phyloP scores from a whole-genome alignment of 2,888 invertebrate genomes.

The Cerceris rybyensis region DNA sequence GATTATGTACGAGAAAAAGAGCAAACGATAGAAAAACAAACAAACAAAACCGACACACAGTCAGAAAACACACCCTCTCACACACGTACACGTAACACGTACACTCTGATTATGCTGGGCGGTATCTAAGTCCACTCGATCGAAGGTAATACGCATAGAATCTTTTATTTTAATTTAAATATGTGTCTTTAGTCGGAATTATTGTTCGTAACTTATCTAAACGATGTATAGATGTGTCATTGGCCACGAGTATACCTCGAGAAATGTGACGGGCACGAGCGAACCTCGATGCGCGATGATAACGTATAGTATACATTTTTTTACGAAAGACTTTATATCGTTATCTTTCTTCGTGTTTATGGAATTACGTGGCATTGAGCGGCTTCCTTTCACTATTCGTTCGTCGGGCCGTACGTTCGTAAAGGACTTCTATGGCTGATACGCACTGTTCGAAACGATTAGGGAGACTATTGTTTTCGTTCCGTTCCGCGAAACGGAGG shows the following conservation, averaged over 20 bases:
- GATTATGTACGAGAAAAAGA: slow-evolving; percentile 20
- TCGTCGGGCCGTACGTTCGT: too few relatives aligned
- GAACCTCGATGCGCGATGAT: background rate
- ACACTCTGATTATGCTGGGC: slow-evolving; percentile 55
- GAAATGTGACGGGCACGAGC: background rate
- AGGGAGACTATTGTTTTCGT: too few relatives aligned
- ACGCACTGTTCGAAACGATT: too few relatives aligned
- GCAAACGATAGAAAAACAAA: background rate
- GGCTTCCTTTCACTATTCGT: background rate
- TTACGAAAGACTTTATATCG: slow-evolving; percentile 29
- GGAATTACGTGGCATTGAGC: background rate
- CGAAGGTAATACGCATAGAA: slow-evolving; percentile 64
- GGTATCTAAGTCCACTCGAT: slow-evolving; percentile 58
- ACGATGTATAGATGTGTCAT: slow-evolving; percentile 29
- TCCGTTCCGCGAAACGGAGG: too few relatives aligned
- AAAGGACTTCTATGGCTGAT: too few relatives aligned
- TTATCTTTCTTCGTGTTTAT: background rate
- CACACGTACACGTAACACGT: slow-evolving; percentile 17
- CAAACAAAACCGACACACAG: too few relatives aligned
- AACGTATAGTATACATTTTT: slow-evolving; percentile 23
- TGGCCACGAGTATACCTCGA: slow-evolving; percentile 35
- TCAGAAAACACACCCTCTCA: background rate
- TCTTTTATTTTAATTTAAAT: slow-evolving; percentile 52
- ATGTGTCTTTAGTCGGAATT: slow-evolving; percentile 27
- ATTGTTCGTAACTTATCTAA: slow-evolving; percentile 32